Base-by-base conservation (phyloP, 2,113 vertebrate species). In the Machaerirhynchus nigripectus region DNA sequence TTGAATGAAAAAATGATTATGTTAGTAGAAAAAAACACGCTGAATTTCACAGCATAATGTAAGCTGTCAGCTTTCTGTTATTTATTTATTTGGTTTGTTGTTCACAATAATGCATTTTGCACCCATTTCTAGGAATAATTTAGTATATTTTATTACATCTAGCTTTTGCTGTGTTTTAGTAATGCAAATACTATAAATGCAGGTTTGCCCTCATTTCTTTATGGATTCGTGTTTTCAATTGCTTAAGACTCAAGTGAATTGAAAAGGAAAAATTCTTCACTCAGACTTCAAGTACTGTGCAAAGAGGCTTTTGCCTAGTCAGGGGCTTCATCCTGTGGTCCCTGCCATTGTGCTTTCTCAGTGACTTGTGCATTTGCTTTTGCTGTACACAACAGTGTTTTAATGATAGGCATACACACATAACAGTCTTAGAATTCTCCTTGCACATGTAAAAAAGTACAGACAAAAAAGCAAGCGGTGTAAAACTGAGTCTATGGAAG, bases 1-100 rank as follows among this genome's bases (percentile, higher is more conserved):
- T 75, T 60, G 59, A 93, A 92, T 82, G 47, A 86, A 89, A 93
- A 96, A 95, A 44, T 55, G 7, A 81, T 87, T 89, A 64, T 16
- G 28, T 87, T 79, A 90, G 49, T 57, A 31, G 63, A 87, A 84
- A 61, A 61, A 95, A 84, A 35, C 4, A 35, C 0, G 0, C 23
- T 88, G 69, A 93, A 90, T 91, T 94, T 94, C 61, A 73, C 21
- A 68, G 28, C 15, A 76, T 39, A 82, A 84, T 84, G 39, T 56
- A 91, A 89, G 16, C 47, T 92, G 46, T 70, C 61, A 87, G 20
- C 31, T 52, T 86, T 63, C 42, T 57, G n/a, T 24, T 84, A 64
- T 87, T 94, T 93, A 47, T 84, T 94, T 94, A 47, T 79, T 79
- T 80, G 8, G 3, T n/a, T 81, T 79, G 5, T 74, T 85, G n/a